Evolutionary conservation across 2,888 invertebrate genomes (phyloP), one percentile per base, ranked within the genome.

Genomic region (Odontocolon sp.): DNA sequence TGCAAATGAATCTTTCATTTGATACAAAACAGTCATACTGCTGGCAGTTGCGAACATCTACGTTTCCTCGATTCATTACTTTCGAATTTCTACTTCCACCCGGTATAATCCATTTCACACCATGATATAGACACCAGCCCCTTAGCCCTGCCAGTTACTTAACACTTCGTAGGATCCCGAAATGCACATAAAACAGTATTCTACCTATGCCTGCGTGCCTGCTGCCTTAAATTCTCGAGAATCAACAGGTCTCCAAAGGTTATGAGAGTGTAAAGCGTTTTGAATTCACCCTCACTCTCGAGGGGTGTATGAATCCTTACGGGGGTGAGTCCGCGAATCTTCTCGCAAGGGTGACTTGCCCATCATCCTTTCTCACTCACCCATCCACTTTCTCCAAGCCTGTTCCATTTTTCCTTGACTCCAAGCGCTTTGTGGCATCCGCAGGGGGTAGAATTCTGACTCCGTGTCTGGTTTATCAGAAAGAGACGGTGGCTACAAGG

Each of bases 211-310:
- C 18, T 57, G 74, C 74, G 45, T 38, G 45, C 16, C 18, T 38
- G 45, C 56, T 47, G 61, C 42, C 52, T 52, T 40, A 67, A 26
- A 77, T 56, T 59, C 45, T 57, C 54, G 70, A 31, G 89, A 83
- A 89, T 89, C 90, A 90, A 90, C 89, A 90, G 90, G 90, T 90
- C 81, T 78, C 67, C 50, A 70, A 45, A 59, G 72, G 87, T 87
- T 87, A 88, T 87, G 85, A 87, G 88, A 88, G 88, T 89, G 89
- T 88, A 88, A 89, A 90, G 84, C 89, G 88, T 90, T 90, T 89
- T 89, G 88, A 89, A 90, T 88, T 86, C 85, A 84, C 86, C 88
- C 89, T 88, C 89, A 84, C 86, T 87, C 89, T 87, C 88, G 84
- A 26, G 84, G 86, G 87, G 78, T 77, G 86, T 79, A 84, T 80